Percentiles rank a stretch among this genome's conserved stretches.
phyloP scores from a whole-genome alignment of 2,797 vertebrate species.

The Erethizon dorsatum region DNA sequence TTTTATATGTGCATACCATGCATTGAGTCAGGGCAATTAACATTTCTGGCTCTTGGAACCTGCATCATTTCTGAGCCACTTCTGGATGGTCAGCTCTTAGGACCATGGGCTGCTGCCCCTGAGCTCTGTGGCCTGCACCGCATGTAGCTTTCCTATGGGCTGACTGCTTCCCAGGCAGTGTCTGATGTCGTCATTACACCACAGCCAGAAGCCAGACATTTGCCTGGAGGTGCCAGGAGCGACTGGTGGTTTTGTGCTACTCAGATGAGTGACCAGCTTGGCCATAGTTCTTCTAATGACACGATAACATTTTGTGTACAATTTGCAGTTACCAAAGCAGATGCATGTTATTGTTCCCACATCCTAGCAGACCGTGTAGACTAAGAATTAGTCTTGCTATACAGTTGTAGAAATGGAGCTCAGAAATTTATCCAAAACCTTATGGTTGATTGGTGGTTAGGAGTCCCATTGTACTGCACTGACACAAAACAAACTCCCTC shows the following conservation, averaged over 20 bases:
- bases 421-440: not conserved
- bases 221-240: not conserved
- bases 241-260: not conserved
- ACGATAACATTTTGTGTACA: not conserved
- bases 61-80: not conserved
- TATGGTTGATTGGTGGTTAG: rapidly evolving
- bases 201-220: not conserved
- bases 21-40: not conserved
- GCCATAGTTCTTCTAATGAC: not conserved
- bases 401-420: not conserved
- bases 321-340: not conserved
- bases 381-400: not conserved
- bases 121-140: not conserved
- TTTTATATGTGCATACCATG: too few relatives aligned
- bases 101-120: not conserved
- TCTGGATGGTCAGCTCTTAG: not conserved
- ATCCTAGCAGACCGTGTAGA: not conserved
- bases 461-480: not conserved
- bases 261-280: not conserved
- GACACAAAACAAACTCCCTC: not conserved
- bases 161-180: not conserved
- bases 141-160: not conserved
- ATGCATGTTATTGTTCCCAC: not conserved
- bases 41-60: too few relatives aligned
- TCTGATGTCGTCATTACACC: not conserved